phyloP scores from a whole-genome alignment of 2,113 vertebrate species.

The Bujurquina vittata region DNA sequence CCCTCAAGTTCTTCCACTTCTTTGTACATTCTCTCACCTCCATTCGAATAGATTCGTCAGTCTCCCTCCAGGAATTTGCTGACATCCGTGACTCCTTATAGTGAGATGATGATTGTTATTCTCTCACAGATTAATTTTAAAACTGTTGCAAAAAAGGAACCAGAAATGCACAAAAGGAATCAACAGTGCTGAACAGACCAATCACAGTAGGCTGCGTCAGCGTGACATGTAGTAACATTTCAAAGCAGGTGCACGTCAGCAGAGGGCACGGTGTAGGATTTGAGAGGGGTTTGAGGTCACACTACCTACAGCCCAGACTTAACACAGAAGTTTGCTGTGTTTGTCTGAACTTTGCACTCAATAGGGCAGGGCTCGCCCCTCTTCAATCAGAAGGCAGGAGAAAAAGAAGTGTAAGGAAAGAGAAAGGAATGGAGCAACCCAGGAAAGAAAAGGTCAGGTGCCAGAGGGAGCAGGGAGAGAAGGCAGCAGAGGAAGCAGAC shows the following conservation, averaged over 20 bases:
- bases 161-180: background rate
- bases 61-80: background rate
- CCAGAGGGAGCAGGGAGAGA: background rate
- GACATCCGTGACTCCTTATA: background rate
- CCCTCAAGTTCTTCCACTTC: background rate
- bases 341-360: slow-evolving; percentile 20
- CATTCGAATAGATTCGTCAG: background rate
- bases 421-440: background rate
- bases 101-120: background rate
- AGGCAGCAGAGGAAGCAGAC: slow-evolving; percentile 8
- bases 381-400: slow-evolving; percentile 24
- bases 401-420: background rate
- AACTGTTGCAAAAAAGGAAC: background rate
- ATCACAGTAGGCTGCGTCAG: background rate
- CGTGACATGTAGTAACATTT: background rate
- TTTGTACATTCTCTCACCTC: background rate
- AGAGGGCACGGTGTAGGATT: background rate
- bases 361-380: slow-evolving; percentile 31
- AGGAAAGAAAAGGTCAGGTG: background rate
- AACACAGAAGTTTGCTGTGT: slow-evolving; percentile 25
- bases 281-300: background rate
- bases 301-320: background rate
- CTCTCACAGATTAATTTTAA: background rate
- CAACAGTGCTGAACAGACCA: background rate
- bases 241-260: rapidly evolving